Evolutionary conservation across 2,888 invertebrate genomes (phyloP), one percentile per base, ranked within the genome.

Genomic region (Eupeodes luniger): DNA sequence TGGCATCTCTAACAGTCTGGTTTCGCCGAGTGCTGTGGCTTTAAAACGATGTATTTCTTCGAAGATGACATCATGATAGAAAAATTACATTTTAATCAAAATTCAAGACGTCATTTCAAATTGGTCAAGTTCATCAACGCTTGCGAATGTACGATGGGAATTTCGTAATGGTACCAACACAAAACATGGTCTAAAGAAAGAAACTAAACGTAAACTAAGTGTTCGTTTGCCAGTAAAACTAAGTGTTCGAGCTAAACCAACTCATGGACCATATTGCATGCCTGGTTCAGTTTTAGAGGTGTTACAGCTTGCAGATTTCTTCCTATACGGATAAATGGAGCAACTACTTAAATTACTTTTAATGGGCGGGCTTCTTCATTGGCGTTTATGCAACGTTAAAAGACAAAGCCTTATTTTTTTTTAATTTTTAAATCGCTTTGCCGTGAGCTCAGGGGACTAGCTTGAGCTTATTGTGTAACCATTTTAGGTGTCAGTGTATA

Each of bases 401-500:
- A 67, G 51, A 34, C 14, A 55, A 62, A 44, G 59, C 72, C 53
- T 72, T 19, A 19, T 19, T 19, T 19, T 77, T 81, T 85, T 69
- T 55, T 74, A 59, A 59, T 67, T 1, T 72, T 16, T 59, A 49
- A 47, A 7, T 69, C 53, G 59, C 51, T n/a, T 14, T 57, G 53
- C 16, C 57, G 14, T 61, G 55, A 44, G 49, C 64, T 77, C 14
- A 19, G 14, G n/a, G 19, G 19, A 49, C 27, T 55, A 10, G n/a
- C 40, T 85, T 59, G 40, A 19, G 19, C 49, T 70, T 5, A 75
- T 75, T 75, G 69, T 84, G 64, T 74, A 84, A 84, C 69, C 55
- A 55, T 69, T 78, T 55, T 12, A 72, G 78, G 51, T 66, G 66
- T 66, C 66, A 66, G 66, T 78, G 27, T 40, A 47, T 49, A 69